These are phyloP conservation scores for Zeuzera pyrina DNA, from an alignment of 2,888 invertebrate species.

Conservation along the genomic window DNA sequence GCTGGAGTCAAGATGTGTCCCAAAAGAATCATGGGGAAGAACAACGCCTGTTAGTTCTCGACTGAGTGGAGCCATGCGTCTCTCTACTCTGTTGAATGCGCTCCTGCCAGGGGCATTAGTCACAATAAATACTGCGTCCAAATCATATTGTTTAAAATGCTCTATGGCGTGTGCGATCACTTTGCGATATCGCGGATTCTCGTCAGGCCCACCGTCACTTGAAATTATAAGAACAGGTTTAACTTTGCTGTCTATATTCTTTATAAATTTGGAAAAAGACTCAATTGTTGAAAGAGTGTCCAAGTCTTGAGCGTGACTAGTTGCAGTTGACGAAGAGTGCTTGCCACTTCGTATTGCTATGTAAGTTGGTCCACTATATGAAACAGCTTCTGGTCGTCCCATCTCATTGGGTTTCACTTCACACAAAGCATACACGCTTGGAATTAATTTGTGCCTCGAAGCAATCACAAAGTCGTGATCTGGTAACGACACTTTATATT, in stretches of 20 bases:
- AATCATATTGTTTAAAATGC: conserved; percentile 17
- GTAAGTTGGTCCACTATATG: conserved; percentile 11
- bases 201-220: conserved; percentile 15
- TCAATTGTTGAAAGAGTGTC: too few relatives aligned
- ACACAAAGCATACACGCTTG: conserved; percentile 13
- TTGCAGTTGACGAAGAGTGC: too few relatives aligned
- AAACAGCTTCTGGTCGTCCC: conserved; percentile 11
- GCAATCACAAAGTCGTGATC: conserved; percentile 14
- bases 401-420: conserved; percentile 12
- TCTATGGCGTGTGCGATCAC: conserved; percentile 12
- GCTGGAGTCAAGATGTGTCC: conserved; percentile 13
- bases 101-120: conserved; percentile 19
- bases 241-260: conserved; percentile 6
- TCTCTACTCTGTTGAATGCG: conserved; percentile 17
- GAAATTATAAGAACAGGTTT: conserved; percentile 10
- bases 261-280: too few relatives aligned
- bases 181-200: conserved; percentile 16
- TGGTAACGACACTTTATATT: conserved; percentile 11
- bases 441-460: conserved; percentile 11
- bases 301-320: too few relatives aligned
- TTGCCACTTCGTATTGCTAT: conserved; percentile 8
- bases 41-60: conserved; percentile 15
- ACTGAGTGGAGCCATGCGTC: conserved; percentile 15
- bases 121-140: conserved; percentile 17
- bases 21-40: conserved; percentile 14